A percentile compares a stretch with the other conserved stretches of the same genome.
These are phyloP conservation scores for Eumacrocentrus americanus DNA, from an alignment of 2,888 invertebrate genomes.

Conservation along the genomic window DNA sequence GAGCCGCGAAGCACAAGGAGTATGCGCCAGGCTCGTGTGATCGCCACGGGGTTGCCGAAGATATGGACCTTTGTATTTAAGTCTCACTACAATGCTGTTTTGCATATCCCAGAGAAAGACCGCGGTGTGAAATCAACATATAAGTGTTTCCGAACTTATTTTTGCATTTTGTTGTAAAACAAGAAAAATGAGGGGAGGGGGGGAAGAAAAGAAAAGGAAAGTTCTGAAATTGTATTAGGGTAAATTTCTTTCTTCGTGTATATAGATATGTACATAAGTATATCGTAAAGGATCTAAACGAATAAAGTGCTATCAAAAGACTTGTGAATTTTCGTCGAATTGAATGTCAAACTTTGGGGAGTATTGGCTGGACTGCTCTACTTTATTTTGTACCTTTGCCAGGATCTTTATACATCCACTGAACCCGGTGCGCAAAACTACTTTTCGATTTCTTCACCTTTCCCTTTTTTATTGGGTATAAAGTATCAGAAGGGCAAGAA, in stretches of 20 bases:
- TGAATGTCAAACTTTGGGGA: slow-evolving; percentile 32
- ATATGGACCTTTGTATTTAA: slow-evolving; percentile 44
- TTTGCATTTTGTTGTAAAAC: slow-evolving; percentile 16
- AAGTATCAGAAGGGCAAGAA: no score
- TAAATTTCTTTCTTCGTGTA: slow-evolving; percentile 11
- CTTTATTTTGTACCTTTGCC: slow-evolving; percentile 1
- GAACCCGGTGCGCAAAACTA: slow-evolving; percentile 5
- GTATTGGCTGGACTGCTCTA: no score
- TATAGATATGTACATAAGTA: slow-evolving; percentile 28
- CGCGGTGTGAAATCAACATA: slow-evolving; percentile 37
- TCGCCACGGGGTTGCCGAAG: slow-evolving; percentile 40
- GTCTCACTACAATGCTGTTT: slow-evolving; percentile 41
- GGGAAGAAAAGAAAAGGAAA: slow-evolving; percentile 5
- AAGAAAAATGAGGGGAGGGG: neutral
- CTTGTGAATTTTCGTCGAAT: slow-evolving; percentile 34
- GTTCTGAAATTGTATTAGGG: neutral
- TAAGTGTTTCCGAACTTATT: slow-evolving; percentile 33
- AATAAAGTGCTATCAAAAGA: slow-evolving; percentile 19
- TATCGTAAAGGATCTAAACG: slow-evolving; percentile 28
- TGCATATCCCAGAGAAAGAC: slow-evolving; percentile 31
- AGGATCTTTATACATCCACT: neutral
- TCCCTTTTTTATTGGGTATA: neutral
- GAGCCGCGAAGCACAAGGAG: slow-evolving; percentile 20
- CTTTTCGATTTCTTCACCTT: slow-evolving; percentile 1
- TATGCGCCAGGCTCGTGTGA: slow-evolving; percentile 24